phyloP scores from a whole-genome alignment of 2,888 invertebrate genomes.

The Macaria notata region DNA sequence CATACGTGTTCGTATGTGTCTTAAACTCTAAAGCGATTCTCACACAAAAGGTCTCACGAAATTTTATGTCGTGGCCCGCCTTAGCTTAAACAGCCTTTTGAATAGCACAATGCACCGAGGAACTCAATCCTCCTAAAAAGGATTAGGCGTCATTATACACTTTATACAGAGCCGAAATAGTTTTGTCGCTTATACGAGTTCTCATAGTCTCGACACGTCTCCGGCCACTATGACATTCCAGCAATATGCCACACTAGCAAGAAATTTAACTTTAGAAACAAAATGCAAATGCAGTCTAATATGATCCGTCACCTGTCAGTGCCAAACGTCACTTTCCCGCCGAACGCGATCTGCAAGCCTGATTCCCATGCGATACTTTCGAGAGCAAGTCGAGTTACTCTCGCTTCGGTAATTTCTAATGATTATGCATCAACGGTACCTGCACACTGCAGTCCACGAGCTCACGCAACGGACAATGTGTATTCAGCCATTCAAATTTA shows the following conservation, averaged over 20 bases:
- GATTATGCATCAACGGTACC: conserved; percentile 76
- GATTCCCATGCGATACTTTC: conserved; percentile 63
- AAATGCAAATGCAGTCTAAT: conserved; percentile 13
- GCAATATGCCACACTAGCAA: conserved; percentile 20
- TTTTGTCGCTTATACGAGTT: conserved; percentile 60
- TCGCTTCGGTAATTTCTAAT: conserved; percentile 73
- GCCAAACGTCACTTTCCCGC: conserved; percentile 63
- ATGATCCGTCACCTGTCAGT: conserved; percentile 54
- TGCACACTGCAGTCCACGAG: conserved; percentile 76
- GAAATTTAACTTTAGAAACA: conserved; percentile 9
- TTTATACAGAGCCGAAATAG: conserved; percentile 49
- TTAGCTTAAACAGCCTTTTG: conserved; percentile 38
- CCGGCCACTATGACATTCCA: conserved; percentile 33
- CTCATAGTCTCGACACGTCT: conserved; percentile 66
- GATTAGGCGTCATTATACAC: conserved; percentile 55
- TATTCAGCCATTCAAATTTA: conserved; percentile 75
- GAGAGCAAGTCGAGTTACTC: conserved; percentile 51
- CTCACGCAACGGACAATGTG: conserved; percentile 80
- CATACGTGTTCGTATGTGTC: conserved; percentile 31
- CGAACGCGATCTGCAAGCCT: conserved; percentile 53
- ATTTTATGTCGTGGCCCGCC: conserved; percentile 46
- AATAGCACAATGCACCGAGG: conserved; percentile 46
- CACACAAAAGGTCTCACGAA: conserved; percentile 42
- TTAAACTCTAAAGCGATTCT: conserved; percentile 37
- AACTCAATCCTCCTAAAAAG: conserved; percentile 45